These are phyloP conservation scores for Xestia ashworthii DNA, from an alignment of 2,888 invertebrate species.

Conservation along the genomic window DNA sequence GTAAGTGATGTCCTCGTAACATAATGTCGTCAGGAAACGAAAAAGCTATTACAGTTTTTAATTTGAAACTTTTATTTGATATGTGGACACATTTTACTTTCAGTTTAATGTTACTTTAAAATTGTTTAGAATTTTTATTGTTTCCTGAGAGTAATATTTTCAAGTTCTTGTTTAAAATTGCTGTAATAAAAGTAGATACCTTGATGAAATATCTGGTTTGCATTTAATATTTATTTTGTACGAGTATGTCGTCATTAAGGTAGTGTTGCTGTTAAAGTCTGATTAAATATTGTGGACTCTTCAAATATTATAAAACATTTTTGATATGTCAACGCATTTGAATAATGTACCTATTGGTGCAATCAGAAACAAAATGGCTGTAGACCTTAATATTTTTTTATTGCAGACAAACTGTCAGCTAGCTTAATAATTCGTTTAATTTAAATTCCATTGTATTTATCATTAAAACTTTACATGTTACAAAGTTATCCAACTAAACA, in stretches of 20 bases:
- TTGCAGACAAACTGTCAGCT: background rate
- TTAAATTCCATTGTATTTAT: background rate
- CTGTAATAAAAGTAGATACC: background rate
- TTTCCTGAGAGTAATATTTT: background rate
- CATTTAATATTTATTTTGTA: background rate
- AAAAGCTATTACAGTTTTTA: constrained; percentile 25
- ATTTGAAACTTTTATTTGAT: constrained; percentile 40
- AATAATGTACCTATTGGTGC: background rate
- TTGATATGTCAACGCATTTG: background rate
- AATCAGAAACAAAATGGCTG: constrained; percentile 33
- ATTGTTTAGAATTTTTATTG: constrained; percentile 8
- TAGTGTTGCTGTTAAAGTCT: too few species aligned
- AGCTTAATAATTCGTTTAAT: constrained; percentile 32
- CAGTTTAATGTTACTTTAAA: background rate
- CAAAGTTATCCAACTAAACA: background rate
- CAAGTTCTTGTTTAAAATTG: background rate
- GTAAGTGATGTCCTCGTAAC: constrained; percentile 35
- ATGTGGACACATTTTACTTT: constrained; percentile 24
- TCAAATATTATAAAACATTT: background rate
- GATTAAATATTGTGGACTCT: constrained; percentile 1
- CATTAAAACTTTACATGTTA: constrained; percentile 14
- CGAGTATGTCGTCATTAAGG: too few species aligned
- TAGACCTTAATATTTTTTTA: background rate
- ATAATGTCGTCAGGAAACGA: constrained; percentile 44
- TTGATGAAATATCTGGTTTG: background rate